Evolutionary conservation across 2,113 vertebrate genomes (phyloP).

Genomic region (Daubentonia madagascariensis): DNA sequence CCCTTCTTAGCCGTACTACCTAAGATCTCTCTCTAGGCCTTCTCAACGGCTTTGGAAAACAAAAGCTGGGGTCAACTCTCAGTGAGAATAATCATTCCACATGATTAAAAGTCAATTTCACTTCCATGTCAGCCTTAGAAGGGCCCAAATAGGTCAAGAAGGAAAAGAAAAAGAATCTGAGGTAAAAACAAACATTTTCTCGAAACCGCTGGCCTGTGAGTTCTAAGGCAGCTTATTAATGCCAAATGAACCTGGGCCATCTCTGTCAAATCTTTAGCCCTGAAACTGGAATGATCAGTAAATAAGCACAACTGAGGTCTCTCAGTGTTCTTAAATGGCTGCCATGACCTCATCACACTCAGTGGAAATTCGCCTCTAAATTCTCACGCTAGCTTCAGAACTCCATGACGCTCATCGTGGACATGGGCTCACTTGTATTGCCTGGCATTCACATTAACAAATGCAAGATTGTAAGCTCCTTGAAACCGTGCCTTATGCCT

Average conservation of each 20-base stretch:
- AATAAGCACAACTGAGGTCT: neutral
- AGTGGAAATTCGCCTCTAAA: neutral
- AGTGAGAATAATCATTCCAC: constrained; percentile 31
- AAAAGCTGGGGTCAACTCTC: neutral
- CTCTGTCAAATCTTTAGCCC: constrained; percentile 60
- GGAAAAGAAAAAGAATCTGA: neutral
- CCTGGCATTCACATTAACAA: neutral
- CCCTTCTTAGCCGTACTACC: neutral
- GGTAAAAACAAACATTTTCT: neutral
- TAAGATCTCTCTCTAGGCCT: neutral
- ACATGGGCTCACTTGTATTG: neutral
- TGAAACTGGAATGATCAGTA: neutral
- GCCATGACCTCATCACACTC: neutral
- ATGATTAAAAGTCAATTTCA: constrained; percentile 28
- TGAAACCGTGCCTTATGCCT: neutral
- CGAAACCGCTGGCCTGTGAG: neutral
- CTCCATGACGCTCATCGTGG: neutral
- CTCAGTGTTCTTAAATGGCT: constrained; percentile 10
- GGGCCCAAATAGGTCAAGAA: neutral
- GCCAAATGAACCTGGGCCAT: constrained; percentile 27
- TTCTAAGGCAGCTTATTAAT: neutral
- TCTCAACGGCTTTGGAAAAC: constrained; percentile 33
- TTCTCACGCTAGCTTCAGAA: constrained; percentile 10
- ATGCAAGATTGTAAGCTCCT: neutral
- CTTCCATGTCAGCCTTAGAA: neutral